A percentile compares a stretch with the other conserved stretches of the same genome.
These are phyloP conservation scores for Zaprionus nigranus DNA, from an alignment of 1,140 invertebrate species.

Conservation along the genomic window DNA sequence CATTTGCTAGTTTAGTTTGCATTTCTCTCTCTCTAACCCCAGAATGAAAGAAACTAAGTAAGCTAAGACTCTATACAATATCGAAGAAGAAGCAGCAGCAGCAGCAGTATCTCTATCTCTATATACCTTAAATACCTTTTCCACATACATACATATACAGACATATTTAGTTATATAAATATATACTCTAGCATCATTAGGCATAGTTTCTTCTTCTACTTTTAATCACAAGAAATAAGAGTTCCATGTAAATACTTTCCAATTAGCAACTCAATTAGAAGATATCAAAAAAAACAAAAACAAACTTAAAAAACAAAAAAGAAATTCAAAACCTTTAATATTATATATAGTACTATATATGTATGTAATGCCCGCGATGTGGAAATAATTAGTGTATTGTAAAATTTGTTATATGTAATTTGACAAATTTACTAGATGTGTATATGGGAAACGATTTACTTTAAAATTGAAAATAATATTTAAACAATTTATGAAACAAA, in stretches of 20 bases:
- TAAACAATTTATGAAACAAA: constrained; percentile 58
- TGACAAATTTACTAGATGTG: constrained; percentile 78
- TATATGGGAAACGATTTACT: constrained; percentile 85
- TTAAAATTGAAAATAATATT: constrained; percentile 81
- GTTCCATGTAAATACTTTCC: constrained; percentile 71
- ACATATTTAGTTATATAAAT: constrained; percentile 37
- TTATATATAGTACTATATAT: constrained; percentile 40
- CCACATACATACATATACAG: constrained; percentile 27
- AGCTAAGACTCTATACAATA: background rate
- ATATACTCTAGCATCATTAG: constrained; percentile 56
- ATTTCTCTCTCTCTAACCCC: constrained; percentile 7
- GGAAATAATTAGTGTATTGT: constrained; percentile 62
- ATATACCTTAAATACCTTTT: constrained; percentile 34
- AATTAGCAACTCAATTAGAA: constrained; percentile 67
- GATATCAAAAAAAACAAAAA: constrained; percentile 36
- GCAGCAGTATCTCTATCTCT: constrained; percentile 6
- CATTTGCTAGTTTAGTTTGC: constrained; percentile 32
- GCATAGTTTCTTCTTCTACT: constrained; percentile 49
- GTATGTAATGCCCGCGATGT: background rate
- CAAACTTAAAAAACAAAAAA: constrained; percentile 32
- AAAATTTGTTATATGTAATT: constrained; percentile 71
- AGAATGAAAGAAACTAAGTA: constrained; percentile 5
- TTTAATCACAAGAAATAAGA: constrained; percentile 35
- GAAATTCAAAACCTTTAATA: constrained; percentile 51
- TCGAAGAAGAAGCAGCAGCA: constrained; percentile 3